These are phyloP conservation scores for Oreotrochilus melanogaster DNA, from an alignment of 2,113 vertebrate genomes.

Conservation along the genomic window DNA sequence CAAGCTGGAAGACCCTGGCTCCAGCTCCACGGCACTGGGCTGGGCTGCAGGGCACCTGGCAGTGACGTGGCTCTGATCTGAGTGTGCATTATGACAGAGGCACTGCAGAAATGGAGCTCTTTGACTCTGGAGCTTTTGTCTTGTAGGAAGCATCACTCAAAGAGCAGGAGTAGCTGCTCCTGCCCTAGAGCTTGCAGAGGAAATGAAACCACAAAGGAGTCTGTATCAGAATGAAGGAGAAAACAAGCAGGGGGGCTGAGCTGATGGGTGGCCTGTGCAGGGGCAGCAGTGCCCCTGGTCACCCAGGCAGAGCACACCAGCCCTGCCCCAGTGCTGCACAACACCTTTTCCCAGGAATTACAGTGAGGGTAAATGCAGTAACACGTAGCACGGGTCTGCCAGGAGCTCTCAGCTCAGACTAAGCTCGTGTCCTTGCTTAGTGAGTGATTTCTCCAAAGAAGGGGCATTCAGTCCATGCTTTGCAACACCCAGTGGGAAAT, in stretches of 20 bases:
- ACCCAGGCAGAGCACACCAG: background rate
- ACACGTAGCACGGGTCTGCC: background rate
- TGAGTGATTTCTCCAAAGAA: background rate
- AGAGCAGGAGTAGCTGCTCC: constrained; percentile 23
- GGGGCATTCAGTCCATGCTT: background rate
- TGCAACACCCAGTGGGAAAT: background rate
- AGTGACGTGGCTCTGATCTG: constrained; percentile 27
- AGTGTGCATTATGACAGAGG: background rate
- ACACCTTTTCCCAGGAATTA: background rate
- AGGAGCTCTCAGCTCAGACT: background rate
- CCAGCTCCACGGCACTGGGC: background rate
- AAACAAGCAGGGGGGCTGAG: background rate
- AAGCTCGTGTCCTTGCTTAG: background rate
- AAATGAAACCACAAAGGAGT: background rate
- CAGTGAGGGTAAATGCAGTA: background rate
- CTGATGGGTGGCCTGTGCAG: background rate
- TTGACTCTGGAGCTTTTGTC: constrained; percentile 26
- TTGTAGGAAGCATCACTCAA: constrained; percentile 1
- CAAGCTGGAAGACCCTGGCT: background rate
- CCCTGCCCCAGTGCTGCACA: background rate
- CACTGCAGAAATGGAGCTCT: background rate
- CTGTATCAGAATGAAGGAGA: background rate
- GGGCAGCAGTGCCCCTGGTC: background rate
- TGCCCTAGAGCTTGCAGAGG: background rate
- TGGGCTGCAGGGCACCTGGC: background rate